Conservation (phyloP, 37 sponge, comb jelly and placozoan species). For the Axinella damicornis region DNA sequence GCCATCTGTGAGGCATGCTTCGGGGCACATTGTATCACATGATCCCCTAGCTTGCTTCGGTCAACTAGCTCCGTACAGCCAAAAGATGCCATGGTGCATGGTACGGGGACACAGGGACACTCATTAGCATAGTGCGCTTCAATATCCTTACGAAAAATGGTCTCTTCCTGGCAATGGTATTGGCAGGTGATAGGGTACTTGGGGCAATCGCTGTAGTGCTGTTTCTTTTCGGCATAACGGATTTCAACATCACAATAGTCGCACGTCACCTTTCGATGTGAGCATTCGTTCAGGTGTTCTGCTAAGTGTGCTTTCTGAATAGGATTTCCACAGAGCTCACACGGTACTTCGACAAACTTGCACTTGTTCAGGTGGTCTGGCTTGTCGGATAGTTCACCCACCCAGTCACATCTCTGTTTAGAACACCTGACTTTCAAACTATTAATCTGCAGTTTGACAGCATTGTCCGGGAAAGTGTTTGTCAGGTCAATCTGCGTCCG, state of each 20-base stretch:
- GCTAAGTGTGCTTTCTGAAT: not conserved
- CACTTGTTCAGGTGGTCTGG: slow-evolving; percentile 33
- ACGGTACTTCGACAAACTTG: not conserved
- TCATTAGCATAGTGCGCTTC: slow-evolving; percentile 1
- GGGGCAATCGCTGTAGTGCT: slow-evolving; percentile 29
- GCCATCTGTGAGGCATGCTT: slow-evolving; percentile 29
- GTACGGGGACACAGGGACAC: slow-evolving; percentile 36
- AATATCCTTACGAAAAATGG: slow-evolving; percentile 23
- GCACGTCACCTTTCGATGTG: slow-evolving; percentile 38
- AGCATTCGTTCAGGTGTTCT: slow-evolving; percentile 17
- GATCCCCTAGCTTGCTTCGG: slow-evolving; percentile 17
- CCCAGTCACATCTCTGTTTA: slow-evolving; percentile 60
- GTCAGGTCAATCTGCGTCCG: slow-evolving; percentile 35
- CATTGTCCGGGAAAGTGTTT: slow-evolving; percentile 70
- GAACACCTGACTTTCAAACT: slow-evolving; percentile 55
- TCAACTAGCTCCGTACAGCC: slow-evolving; percentile 53
- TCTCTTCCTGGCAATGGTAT: slow-evolving; percentile 10
- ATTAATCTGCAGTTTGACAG: slow-evolving; percentile 65
- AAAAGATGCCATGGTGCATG: slow-evolving; percentile 44
- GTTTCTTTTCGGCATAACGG: not conserved
- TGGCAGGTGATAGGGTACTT: slow-evolving; percentile 31
- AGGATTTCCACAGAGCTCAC: slow-evolving; percentile 30
- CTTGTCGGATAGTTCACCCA: slow-evolving; percentile 48
- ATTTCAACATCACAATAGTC: slow-evolving; percentile 34
- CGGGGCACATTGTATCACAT: slow-evolving; percentile 44